These are phyloP conservation scores for Ganaspis sp. DNA, from an alignment of 1,140 invertebrate species.

Conservation along the genomic window DNA sequence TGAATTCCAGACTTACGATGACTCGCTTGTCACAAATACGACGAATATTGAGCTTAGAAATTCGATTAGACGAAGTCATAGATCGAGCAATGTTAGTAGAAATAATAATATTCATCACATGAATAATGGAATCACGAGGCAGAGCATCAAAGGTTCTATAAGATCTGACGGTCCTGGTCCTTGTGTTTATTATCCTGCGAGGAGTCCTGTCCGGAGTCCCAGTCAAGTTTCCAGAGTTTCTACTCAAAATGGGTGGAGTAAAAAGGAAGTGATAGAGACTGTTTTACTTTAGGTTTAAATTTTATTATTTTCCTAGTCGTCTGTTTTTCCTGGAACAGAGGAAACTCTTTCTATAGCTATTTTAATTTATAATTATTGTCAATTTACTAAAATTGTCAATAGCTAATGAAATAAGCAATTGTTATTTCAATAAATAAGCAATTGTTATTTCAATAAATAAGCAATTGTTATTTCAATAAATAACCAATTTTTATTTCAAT, in stretches of 20 bases:
- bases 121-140: constrained; percentile 67
- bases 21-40: constrained; percentile 87
- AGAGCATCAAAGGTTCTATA: constrained; percentile 65
- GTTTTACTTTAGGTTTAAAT: not conserved
- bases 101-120: constrained; percentile 71
- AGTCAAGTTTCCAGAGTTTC: constrained; percentile 54
- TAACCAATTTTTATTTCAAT: too few species aligned
- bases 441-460: too few species aligned
- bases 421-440: too few species aligned
- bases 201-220: constrained; percentile 64
- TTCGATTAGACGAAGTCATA: constrained; percentile 79
- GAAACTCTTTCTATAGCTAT: too few species aligned
- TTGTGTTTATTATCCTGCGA: constrained; percentile 82
- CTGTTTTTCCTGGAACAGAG: too few species aligned
- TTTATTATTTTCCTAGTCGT: not conserved
- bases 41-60: constrained; percentile 77
- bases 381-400: too few species aligned
- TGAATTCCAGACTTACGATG: constrained; percentile 85
- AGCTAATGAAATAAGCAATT: too few species aligned
- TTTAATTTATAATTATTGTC: too few species aligned
- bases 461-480: too few species aligned
- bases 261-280: constrained; percentile 40
- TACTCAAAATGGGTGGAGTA: constrained; percentile 62
- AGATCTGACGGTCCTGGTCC: constrained; percentile 78
- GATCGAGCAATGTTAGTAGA: constrained; percentile 79